Evolutionary conservation across 2,113 vertebrate genomes (phyloP).

Genomic region (Apeltes quadracus): DNA sequence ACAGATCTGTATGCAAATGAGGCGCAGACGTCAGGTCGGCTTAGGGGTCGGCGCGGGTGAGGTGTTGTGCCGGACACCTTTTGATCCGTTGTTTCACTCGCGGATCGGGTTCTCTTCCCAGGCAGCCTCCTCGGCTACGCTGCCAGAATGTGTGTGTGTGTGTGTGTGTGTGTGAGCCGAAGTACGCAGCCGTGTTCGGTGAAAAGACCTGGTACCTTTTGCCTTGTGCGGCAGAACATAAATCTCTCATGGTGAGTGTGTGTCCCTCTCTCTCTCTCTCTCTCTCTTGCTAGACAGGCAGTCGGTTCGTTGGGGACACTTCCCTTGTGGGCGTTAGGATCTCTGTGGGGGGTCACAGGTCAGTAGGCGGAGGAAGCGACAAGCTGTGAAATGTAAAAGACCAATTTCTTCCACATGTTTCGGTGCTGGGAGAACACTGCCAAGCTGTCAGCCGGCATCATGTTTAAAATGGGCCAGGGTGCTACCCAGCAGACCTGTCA

Average conservation of each 20-base stretch:
- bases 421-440: slow-evolving; percentile 86
- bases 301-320: slow-evolving; percentile 90
- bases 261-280: slow-evolving; percentile 11
- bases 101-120: slow-evolving; percentile 80
- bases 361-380: slow-evolving; percentile 95
- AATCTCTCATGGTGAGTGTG: slow-evolving; percentile 82
- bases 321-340: slow-evolving; percentile 91
- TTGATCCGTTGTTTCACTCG: slow-evolving; percentile 81
- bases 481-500: slow-evolving; percentile 90
- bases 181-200: slow-evolving; percentile 33
- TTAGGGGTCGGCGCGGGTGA: slow-evolving; percentile 63
- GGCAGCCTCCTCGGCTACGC: slow-evolving; percentile 75
- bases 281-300: slow-evolving; percentile 59
- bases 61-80: slow-evolving; percentile 79
- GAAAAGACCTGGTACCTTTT: slow-evolving; percentile 73
- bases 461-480: slow-evolving; percentile 86
- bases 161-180: slow-evolving; percentile 11
- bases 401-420: slow-evolving; percentile 99
- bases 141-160: slow-evolving; percentile 27
- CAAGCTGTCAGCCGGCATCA: slow-evolving; percentile 89
- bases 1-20: slow-evolving; percentile 76
- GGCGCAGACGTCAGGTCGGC: slow-evolving; percentile 72
- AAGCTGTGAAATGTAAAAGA: slow-evolving; percentile 99
- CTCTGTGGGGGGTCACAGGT: slow-evolving; percentile 93
- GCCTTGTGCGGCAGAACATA: slow-evolving; percentile 77